These are phyloP conservation scores for Theodoxus fluviatilis DNA, from an alignment of 2,888 invertebrate species.

Conservation along the genomic window DNA sequence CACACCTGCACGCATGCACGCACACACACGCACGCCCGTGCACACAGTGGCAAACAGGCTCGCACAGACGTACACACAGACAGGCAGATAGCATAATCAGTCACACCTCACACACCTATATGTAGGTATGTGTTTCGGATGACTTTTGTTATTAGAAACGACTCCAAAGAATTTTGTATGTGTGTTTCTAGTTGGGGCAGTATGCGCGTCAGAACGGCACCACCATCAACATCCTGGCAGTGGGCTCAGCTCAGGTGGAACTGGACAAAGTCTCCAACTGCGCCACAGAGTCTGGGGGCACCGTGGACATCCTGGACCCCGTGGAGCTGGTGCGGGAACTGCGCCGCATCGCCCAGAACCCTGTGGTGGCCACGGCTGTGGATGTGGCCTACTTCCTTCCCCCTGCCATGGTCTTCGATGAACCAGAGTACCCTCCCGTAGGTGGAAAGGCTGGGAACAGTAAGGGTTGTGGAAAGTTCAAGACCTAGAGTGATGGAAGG, in stretches of 20 bases:
- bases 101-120: too few relatives aligned
- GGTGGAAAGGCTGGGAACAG: conserved; percentile 12
- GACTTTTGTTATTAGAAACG: too few relatives aligned
- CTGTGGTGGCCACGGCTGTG: conserved; percentile 52
- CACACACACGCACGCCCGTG: too few relatives aligned
- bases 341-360: conserved; percentile 55
- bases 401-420: conserved; percentile 51
- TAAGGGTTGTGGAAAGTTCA: neutral
- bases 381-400: conserved; percentile 50
- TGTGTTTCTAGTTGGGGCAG: conserved; percentile 48
- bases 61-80: too few relatives aligned
- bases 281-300: conserved; percentile 50
- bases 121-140: too few relatives aligned
- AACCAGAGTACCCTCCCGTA: conserved; percentile 43
- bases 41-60: too few relatives aligned
- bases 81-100: too few relatives aligned
- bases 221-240: conserved; percentile 50
- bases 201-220: conserved; percentile 50
- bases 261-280: conserved; percentile 45
- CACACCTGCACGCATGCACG: too few relatives aligned
- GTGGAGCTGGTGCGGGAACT: conserved; percentile 57
- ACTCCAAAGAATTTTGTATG: too few relatives aligned
- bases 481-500: neutral
- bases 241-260: conserved; percentile 47
- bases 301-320: conserved; percentile 53